phyloP scores from a whole-genome alignment of 2,888 invertebrate species.

The Mimumesa dahlbomi region DNA sequence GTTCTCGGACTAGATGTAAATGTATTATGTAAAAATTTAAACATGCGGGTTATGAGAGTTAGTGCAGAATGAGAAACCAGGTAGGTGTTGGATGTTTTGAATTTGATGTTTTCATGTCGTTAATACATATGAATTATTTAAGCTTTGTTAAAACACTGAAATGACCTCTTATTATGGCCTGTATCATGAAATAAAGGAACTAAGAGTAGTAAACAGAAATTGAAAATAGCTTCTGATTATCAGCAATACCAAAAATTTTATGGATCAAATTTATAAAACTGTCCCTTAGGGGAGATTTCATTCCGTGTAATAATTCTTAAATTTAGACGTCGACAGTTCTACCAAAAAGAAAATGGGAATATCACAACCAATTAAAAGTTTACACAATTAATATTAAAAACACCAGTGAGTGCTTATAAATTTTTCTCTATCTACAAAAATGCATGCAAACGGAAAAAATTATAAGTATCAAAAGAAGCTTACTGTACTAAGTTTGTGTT shows the following conservation, averaged over 20 bases:
- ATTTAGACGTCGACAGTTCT: conserved; percentile 76
- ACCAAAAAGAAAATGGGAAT: conserved; percentile 60
- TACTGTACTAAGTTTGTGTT: conserved; percentile 6
- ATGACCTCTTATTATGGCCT: conserved; percentile 54
- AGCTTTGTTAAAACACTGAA: conserved; percentile 21
- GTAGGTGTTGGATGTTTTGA: conserved; percentile 18
- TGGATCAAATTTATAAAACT: conserved; percentile 74
- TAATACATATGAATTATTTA: conserved; percentile 10
- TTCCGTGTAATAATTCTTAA: conserved; percentile 75
- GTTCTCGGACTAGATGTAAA: conserved; percentile 23
- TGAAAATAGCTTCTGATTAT: conserved; percentile 59
- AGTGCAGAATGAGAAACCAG: conserved; percentile 48
- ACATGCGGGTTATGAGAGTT: conserved; percentile 55
- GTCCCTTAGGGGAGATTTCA: conserved; percentile 79
- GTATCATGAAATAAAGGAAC: conserved; percentile 64
- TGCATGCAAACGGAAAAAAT: conserved; percentile 65
- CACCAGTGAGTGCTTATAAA: conserved; percentile 35
- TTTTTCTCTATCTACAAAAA: conserved; percentile 62
- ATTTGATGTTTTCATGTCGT: conserved; percentile 8
- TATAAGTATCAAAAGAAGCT: conserved; percentile 31
- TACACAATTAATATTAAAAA: conserved; percentile 36
- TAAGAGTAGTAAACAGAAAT: conserved; percentile 62
- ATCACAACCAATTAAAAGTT: conserved; percentile 53
- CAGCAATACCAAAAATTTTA: conserved; percentile 40
- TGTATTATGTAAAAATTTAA: conserved; percentile 27